These are phyloP conservation scores for Parus major DNA, from an alignment of 2,113 vertebrate species.

Conservation along the genomic window DNA sequence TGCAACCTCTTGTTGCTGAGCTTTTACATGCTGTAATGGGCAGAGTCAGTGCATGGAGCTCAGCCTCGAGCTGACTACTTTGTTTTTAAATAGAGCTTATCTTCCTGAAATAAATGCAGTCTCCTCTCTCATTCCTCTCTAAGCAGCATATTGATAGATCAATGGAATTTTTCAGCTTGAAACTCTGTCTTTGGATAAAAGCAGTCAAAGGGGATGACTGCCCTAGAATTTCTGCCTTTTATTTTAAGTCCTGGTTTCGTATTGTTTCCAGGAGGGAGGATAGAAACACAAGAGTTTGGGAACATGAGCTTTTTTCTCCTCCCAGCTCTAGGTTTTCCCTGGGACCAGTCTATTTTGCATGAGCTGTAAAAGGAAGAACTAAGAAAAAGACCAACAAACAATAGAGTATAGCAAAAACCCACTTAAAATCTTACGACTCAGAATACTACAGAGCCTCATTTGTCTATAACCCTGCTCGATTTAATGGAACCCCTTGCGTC, in stretches of 20 bases:
- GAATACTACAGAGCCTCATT: not conserved
- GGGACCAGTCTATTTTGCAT: not conserved
- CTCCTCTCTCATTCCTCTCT: not conserved
- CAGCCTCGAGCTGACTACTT: not conserved
- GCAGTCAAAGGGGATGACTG: not conserved
- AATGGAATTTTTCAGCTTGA: conserved; percentile 9
- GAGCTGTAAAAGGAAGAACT: not conserved
- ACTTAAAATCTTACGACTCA: not conserved
- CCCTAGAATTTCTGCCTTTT: conserved; percentile 23
- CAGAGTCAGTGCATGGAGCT: not conserved
- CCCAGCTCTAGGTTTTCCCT: not conserved
- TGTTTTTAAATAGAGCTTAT: not conserved
- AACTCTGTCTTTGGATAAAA: conserved; percentile 35
- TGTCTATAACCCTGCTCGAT: not conserved
- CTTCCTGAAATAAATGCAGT: not conserved
- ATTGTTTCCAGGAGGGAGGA: conserved; percentile 20
- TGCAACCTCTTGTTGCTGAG: not conserved
- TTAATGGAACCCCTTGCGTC: not conserved
- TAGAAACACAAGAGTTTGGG: not conserved
- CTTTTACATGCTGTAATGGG: not conserved
- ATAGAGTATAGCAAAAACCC: not conserved
- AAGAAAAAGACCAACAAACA: not conserved
- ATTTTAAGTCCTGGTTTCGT: conserved; percentile 40
- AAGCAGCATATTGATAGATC: not conserved
- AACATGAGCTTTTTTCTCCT: not conserved